Evolutionary conservation across 92 coral and sea anemone genomes (phyloP), one percentile per base, ranked within the genome.

Genomic region (Phymanthus crucifer): DNA sequence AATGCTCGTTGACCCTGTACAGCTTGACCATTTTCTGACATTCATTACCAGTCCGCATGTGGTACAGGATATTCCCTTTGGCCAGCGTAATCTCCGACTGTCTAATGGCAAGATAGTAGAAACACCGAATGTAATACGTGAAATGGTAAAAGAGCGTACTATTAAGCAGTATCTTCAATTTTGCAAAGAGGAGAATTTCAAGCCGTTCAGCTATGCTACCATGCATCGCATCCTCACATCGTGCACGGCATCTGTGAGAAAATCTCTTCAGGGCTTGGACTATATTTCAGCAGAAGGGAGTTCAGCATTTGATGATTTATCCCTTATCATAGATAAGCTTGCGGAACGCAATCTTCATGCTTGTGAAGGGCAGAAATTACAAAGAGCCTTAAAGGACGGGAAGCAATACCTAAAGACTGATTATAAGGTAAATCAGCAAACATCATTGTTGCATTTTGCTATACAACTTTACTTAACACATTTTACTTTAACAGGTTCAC

Each of bases 1-100:
- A 66, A 80, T 80, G 84, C 70, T 70, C 32, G 84, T 80, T 12
- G 47, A 52, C 27, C 72, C 72, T 1, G 24, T 33, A 3, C 85
- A 81, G 34, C 85, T 81, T 31, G 79, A 81, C 71, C 79, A 81
- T 45, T 81, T 81, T 45, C 34, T 81, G 54, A 70, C 78, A 33
- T 81, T 81, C 61, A 81, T 81, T 31, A 72, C 85, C 32, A 81
- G 85, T 31, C 79, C 85, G 32, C n/a, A n/a, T n/a, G n/a, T n/a
- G n/a, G n/a, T n/a, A n/a, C n/a, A n/a, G n/a, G n/a, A n/a, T n/a
- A n/a, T 58, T 69, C 38, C 85, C 34, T 81, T 81, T 73, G 85
- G 85, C 19, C 72, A 81, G 37, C 38, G 69, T 3, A 31, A 81
- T 19, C 18, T 70, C 5, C 27, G 21, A 47, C 79, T 80, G 6